A percentile compares a stretch with the other conserved stretches of the same genome.
Conservation (phyloP, 2,888 invertebrate species). For the Timandra comae region DNA sequence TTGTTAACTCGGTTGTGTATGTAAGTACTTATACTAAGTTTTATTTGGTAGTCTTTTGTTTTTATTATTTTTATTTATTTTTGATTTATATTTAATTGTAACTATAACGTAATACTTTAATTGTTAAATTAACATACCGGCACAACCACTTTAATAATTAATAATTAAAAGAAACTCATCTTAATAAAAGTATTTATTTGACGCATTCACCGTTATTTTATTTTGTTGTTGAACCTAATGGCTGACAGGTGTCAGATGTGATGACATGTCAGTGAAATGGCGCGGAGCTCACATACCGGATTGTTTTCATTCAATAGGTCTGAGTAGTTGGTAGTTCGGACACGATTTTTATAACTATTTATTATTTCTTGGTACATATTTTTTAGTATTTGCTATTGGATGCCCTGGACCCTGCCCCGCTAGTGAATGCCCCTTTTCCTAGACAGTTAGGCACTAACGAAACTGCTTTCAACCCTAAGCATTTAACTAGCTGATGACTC, state of each 20-base stretch:
- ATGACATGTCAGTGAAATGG: no score
- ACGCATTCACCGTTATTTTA: constrained; percentile 61
- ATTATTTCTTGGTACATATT: constrained; percentile 44
- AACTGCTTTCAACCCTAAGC: constrained; percentile 48
- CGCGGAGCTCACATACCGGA: constrained; percentile 74
- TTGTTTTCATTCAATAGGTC: constrained; percentile 32
- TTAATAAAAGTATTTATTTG: constrained; percentile 72
- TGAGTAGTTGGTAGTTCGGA: constrained; percentile 61
- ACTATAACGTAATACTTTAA: constrained; percentile 52
- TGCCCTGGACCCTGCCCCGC: constrained; percentile 68
- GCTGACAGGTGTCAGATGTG: no score
- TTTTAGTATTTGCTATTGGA: constrained; percentile 66
- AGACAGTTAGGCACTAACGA: constrained; percentile 63
- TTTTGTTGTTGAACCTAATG: constrained; percentile 43
- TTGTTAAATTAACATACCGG: constrained; percentile 72
- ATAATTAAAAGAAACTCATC: constrained; percentile 48
- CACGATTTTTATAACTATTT: constrained; percentile 51
- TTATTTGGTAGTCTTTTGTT: constrained; percentile 40
- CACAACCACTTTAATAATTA: constrained; percentile 56
- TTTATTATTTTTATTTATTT: constrained; percentile 47
- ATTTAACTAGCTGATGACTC: constrained; percentile 24
- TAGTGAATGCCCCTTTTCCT: constrained; percentile 67
- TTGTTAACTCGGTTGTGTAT: constrained; percentile 73
- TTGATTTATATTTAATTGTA: constrained; percentile 54
- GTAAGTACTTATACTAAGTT: constrained; percentile 77